Evolutionary conservation across 64 coral and sea anemone species (phyloP).

Genomic region (Acropora yongei): DNA sequence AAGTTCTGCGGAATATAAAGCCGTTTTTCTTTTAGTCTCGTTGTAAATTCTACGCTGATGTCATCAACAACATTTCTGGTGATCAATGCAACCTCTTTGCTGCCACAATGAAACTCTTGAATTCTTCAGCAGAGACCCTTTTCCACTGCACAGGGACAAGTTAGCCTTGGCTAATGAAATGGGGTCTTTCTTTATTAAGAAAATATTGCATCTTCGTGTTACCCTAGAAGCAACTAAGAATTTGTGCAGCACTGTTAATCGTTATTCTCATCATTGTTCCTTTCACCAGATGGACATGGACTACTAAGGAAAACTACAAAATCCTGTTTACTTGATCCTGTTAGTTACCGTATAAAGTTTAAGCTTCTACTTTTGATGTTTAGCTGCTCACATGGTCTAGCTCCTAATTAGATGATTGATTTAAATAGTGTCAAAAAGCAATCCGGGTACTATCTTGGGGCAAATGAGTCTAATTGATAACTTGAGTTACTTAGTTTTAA

Average conservation of each 20-base stretch:
- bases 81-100: constrained; percentile 52
- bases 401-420: neutral
- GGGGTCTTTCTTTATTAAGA: constrained; percentile 51
- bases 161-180: constrained; percentile 40
- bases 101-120: constrained; percentile 25
- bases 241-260: no score
- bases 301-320: no score
- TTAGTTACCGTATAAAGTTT: neutral
- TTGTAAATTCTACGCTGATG: constrained; percentile 14
- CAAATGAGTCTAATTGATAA: neutral
- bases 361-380: no score
- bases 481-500: neutral
- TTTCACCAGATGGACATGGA: no score
- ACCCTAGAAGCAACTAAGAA: no score
- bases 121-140: constrained; percentile 23
- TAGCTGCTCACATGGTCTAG: neutral
- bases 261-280: no score
- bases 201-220: constrained; percentile 55
- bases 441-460: neutral
- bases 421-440: neutral
- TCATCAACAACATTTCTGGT: constrained; percentile 31
- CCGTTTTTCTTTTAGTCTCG: neutral
- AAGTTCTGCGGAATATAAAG: no score
- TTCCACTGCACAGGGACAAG: constrained; percentile 41
- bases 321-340: no score